Conservation (phyloP, 2,113 vertebrate genomes). For the Anthoscopus minutus region DNA sequence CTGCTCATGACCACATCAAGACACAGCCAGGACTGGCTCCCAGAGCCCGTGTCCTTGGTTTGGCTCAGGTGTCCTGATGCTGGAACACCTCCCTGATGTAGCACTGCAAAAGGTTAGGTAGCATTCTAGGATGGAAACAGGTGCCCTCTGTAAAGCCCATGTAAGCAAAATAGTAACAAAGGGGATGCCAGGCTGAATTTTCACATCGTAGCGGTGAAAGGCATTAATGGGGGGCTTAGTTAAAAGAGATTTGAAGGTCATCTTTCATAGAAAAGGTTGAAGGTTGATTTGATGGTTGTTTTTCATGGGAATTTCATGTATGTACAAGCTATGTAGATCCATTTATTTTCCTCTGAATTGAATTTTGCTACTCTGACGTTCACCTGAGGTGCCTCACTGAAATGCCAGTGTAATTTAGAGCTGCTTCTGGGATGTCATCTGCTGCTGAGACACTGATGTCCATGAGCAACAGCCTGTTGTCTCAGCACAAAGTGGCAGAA, state of each 20-base stretch:
- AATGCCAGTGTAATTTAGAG: not conserved
- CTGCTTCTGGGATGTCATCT: not conserved
- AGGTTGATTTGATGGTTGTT: not conserved
- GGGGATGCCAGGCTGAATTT: not conserved
- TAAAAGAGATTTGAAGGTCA: not conserved
- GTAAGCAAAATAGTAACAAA: not conserved
- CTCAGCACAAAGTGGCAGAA: not conserved
- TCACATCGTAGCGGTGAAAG: not conserved
- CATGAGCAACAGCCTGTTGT: not conserved
- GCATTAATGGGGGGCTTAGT: not conserved
- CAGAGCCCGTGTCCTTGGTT: not conserved
- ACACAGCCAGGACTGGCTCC: not conserved
- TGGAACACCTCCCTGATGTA: accelerated
- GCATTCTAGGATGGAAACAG: not conserved
- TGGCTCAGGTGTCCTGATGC: not conserved
- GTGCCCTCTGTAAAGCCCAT: not conserved
- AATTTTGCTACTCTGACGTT: not conserved
- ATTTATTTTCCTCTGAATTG: not conserved
- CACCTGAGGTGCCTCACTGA: not conserved
- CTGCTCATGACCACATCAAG: not conserved
- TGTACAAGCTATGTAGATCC: accelerated
- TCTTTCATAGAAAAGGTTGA: not conserved
- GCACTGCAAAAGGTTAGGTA: not conserved
- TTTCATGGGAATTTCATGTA: not conserved
- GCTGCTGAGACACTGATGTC: not conserved